Percentiles rank a stretch among this genome's conserved stretches.
phyloP scores from a whole-genome alignment of 2,113 vertebrate species.

The Sprattus sprattus region DNA sequence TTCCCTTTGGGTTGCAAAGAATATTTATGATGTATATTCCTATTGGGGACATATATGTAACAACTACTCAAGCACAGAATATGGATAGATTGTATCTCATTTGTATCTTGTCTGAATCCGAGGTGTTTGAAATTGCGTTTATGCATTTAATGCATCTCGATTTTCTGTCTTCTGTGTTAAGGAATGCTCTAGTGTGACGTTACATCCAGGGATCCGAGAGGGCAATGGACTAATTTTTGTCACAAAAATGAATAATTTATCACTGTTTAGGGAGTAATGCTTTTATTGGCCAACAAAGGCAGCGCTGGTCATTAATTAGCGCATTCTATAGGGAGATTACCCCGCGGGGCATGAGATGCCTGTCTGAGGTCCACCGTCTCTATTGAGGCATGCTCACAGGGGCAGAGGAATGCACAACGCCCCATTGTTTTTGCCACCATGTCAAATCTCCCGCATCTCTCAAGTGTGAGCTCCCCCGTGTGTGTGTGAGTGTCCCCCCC shows the following conservation, averaged over 20 bases:
- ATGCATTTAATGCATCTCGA: too few species aligned
- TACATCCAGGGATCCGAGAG: neutral
- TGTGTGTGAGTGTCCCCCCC: constrained; percentile 56
- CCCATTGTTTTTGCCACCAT: constrained; percentile 66
- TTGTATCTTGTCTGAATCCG: too few species aligned
- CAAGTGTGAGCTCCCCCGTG: constrained; percentile 48
- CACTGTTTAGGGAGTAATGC: constrained; percentile 57
- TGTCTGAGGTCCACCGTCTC: constrained; percentile 43
- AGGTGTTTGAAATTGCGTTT: too few species aligned
- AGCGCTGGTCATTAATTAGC: constrained; percentile 48
- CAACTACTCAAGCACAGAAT: too few species aligned
- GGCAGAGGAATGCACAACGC: constrained; percentile 53
- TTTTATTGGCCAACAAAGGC: constrained; percentile 57
- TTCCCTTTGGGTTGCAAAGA: too few species aligned
- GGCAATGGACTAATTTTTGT: constrained; percentile 33
- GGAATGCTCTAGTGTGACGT: neutral
- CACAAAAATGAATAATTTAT: constrained; percentile 62
- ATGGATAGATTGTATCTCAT: too few species aligned
- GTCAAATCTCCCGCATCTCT: constrained; percentile 68
- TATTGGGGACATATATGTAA: too few species aligned
- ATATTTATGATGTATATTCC: too few species aligned
- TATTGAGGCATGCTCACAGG: constrained; percentile 49
- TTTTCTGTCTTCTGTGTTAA: neutral
- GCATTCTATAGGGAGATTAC: constrained; percentile 40
- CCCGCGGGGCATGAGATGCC: constrained; percentile 48